A percentile compares a stretch with the other conserved stretches of the same genome.
Conservation (phyloP, 2,888 invertebrate genomes). For the Iselma pallidipennis region DNA sequence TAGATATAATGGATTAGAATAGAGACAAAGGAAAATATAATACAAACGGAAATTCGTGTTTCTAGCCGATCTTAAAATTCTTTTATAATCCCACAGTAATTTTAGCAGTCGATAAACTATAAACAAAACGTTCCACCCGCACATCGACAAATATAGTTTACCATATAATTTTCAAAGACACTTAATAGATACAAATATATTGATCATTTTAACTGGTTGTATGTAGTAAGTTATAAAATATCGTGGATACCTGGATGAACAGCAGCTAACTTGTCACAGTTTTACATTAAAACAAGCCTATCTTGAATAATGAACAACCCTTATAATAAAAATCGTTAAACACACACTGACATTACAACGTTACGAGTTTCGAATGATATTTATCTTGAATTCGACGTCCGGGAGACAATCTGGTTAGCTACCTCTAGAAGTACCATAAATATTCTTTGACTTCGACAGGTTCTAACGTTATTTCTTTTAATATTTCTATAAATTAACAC, state of each 20-base stretch:
- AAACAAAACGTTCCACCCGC: conserved; percentile 12
- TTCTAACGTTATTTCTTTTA: background rate
- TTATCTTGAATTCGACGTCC: background rate
- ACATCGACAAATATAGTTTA: conserved; percentile 8
- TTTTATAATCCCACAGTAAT: background rate
- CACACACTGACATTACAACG: background rate
- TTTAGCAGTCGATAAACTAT: conserved; percentile 10
- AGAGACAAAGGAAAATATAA: background rate
- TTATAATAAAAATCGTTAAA: background rate
- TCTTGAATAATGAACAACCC: background rate
- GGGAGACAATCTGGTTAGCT: background rate
- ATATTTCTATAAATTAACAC: background rate
- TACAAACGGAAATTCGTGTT: background rate
- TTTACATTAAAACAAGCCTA: background rate
- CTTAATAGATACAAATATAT: too few species aligned
- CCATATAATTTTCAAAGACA: background rate
- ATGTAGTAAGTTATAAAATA: too few species aligned
- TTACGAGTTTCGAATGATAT: background rate
- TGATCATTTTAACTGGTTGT: too few species aligned
- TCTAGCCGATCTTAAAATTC: background rate
- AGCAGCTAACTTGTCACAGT: background rate
- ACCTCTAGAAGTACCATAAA: background rate
- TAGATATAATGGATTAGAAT: too few species aligned
- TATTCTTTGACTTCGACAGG: background rate
- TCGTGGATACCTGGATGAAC: background rate